Evolutionary conservation across 2,888 invertebrate genomes (phyloP).

Genomic region (Cheilosia impressa): DNA sequence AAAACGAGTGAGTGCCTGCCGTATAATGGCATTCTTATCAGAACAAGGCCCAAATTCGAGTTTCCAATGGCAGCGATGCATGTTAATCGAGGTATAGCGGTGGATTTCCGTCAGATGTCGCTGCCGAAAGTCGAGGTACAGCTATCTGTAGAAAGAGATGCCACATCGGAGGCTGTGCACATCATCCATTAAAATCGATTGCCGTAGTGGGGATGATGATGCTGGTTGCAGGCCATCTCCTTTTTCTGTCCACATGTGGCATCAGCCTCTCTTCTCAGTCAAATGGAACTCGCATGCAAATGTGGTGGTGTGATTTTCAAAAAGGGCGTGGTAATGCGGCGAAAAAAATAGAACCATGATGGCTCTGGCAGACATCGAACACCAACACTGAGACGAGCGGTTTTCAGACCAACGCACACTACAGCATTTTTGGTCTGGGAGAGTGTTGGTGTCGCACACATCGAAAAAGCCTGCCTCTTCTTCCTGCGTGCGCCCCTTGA

Average conservation of each 20-base stretch:
- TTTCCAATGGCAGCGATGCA: conserved; percentile 66
- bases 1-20: conserved; percentile 9
- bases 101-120: conserved; percentile 67
- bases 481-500: conserved; percentile 9
- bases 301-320: conserved; percentile 56
- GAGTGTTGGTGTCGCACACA: conserved; percentile 49
- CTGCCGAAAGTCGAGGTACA: conserved; percentile 1
- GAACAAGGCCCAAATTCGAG: conserved; percentile 39
- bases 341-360: conserved; percentile 52
- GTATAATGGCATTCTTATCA: conserved; percentile 62
- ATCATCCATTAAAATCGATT: conserved; percentile 21
- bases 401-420: conserved; percentile 16
- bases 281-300: conserved; percentile 31
- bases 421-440: not conserved
- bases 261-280: conserved; percentile 10
- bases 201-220: conserved; percentile 27
- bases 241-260: not conserved
- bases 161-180: conserved; percentile 64
- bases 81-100: conserved; percentile 25
- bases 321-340: conserved; percentile 60
- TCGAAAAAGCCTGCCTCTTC: not conserved
- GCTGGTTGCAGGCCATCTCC: conserved; percentile 14
- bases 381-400: conserved; percentile 11
- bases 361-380: conserved; percentile 18
- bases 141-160: conserved; percentile 51